These are phyloP conservation scores for Limnothrissa miodon DNA, from an alignment of 2,113 vertebrate genomes.

Conservation along the genomic window DNA sequence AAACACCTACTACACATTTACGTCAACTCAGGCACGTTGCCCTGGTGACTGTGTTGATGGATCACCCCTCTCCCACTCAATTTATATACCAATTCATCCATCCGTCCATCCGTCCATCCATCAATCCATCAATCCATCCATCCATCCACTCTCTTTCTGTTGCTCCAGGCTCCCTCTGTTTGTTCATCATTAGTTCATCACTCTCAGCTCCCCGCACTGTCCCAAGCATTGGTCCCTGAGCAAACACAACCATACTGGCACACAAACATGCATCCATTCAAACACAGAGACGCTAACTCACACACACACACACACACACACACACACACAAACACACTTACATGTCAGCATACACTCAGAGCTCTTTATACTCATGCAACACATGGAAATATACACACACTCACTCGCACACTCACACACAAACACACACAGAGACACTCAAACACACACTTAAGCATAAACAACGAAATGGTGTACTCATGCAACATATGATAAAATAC, in stretches of 20 bases:
- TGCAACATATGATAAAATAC: too few relatives aligned
- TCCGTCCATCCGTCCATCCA: not conserved
- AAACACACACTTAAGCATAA: not conserved
- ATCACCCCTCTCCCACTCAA: not conserved
- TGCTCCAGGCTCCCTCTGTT: not conserved
- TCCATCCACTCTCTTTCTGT: not conserved
- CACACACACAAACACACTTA: too few relatives aligned
- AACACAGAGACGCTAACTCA: not conserved
- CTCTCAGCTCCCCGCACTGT: not conserved
- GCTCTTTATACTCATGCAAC: too few relatives aligned
- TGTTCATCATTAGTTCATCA: conserved; percentile 9
- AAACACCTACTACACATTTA: not conserved
- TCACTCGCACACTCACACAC: too few relatives aligned
- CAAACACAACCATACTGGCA: not conserved
- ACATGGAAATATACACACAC: too few relatives aligned
- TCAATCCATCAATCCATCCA: not conserved
- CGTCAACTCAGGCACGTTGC: not conserved
- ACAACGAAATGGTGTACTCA: too few relatives aligned
- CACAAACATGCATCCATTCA: not conserved
- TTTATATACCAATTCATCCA: not conserved
- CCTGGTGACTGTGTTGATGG: not conserved
- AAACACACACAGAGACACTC: too few relatives aligned
- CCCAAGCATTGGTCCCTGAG: not conserved
- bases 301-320: not conserved
- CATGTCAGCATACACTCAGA: too few relatives aligned